phyloP scores from a whole-genome alignment of 1,140 invertebrate genomes.

The Vanessa tameamea region DNA sequence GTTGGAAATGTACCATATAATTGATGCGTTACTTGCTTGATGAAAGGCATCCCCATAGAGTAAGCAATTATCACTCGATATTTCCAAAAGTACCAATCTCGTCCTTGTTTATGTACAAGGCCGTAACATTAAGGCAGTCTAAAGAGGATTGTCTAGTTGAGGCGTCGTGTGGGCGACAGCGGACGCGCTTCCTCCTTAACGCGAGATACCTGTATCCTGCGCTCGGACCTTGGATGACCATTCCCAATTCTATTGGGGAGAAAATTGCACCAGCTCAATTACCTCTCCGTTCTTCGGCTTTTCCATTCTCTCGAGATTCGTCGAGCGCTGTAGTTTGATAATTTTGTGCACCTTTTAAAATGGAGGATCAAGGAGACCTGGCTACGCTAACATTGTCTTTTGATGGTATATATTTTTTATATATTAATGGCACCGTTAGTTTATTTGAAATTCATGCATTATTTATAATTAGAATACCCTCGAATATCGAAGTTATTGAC shows the following conservation, averaged over 20 bases:
- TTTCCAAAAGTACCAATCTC: background rate
- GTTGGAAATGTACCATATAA: too few species aligned
- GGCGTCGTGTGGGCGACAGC: conserved; percentile 44
- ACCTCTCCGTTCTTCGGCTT: background rate
- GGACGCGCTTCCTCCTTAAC: conserved; percentile 70
- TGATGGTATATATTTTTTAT: background rate
- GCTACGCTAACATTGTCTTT: background rate
- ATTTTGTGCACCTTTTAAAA: background rate
- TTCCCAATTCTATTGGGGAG: conserved; percentile 30
- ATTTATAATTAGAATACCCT: too few species aligned
- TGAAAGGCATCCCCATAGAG: too few species aligned
- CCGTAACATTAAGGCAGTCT: conserved; percentile 21
- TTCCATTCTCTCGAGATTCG: background rate
- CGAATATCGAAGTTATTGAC: too few species aligned
- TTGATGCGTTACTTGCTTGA: too few species aligned
- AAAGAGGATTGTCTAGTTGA: background rate
- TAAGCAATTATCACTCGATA: too few species aligned
- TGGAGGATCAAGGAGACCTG: background rate
- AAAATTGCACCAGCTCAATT: conserved; percentile 24
- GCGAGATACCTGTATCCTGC: conserved; percentile 62
- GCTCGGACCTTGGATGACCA: conserved; percentile 41
- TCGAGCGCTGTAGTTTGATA: background rate
- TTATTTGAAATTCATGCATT: too few species aligned
- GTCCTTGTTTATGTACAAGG: conserved; percentile 36
- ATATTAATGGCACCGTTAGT: too few species aligned